Conservation (phyloP, 37 sponge, comb jelly and placozoan genomes). For the Diacarnus erythraeanus region DNA sequence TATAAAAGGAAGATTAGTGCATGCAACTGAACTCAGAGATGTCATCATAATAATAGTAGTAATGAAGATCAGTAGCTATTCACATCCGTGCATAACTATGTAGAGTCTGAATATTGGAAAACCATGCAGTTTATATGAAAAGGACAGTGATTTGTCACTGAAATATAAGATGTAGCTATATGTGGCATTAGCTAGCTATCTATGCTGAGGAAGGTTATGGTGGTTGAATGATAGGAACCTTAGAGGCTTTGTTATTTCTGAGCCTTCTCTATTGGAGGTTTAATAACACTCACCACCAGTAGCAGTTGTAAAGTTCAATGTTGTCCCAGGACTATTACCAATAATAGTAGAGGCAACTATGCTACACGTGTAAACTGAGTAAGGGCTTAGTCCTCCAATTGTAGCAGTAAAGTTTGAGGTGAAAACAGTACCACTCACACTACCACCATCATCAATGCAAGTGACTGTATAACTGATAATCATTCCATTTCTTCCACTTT, state of each 20-base stretch:
- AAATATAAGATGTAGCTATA: no score
- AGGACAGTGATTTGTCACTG: no score
- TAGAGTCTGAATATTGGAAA: no score
- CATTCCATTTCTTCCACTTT: conserved; percentile 4
- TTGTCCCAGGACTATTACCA: conserved; percentile 6
- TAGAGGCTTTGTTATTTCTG: neutral
- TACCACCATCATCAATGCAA: neutral
- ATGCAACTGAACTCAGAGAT: no score
- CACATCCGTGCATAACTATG: no score
- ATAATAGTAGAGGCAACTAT: conserved; percentile 5
- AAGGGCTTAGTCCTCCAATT: neutral
- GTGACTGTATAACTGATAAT: neutral
- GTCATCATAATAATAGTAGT: no score
- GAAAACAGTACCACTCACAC: neutral
- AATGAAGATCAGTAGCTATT: no score
- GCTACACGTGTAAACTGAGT: conserved; percentile 1
- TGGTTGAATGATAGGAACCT: no score
- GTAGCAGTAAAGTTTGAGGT: conserved; percentile 1
- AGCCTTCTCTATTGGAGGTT: neutral
- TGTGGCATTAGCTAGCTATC: no score
- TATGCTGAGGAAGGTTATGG: no score
- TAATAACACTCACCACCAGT: neutral
- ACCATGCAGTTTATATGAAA: no score
- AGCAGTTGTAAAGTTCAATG: conserved; percentile 3
- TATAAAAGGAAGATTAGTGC: no score